Base-by-base conservation (phyloP, 2,888 invertebrate genomes). In the Meghimatium bilineatum region DNA sequence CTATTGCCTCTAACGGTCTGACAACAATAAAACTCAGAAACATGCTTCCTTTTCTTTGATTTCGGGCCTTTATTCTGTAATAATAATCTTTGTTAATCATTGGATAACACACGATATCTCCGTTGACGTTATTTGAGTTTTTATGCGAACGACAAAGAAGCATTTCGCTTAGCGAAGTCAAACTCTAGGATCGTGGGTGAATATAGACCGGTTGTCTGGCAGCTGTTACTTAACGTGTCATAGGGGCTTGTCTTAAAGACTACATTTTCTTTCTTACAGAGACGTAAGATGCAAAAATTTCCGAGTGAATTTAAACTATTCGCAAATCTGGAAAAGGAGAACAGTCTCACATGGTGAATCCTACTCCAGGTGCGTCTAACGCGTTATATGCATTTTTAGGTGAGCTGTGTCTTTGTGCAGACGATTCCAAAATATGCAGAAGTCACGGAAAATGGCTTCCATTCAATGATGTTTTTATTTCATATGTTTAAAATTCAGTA, bases 31-130 rank as follows among this genome's bases (percentile, higher is more conserved):
- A 76, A 72, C 82, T 76, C 76, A 67, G 81, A 36, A 82, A 86
- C 87, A 86, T 86, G 85, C 85, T 77, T 85, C 83, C 80, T 86
- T 86, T 79, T 86, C 85, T 86, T 90, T 88, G 88, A 88, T 90
- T 90, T 82, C 90, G 88, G 87, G 88, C 90, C 89, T 91, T 91
- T 91, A 90, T 91, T 89, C 90, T 89, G 87, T 89, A 89, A 89
- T 91, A 91, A 91, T 91, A 90, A 90, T 88, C 89, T 88, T 88
- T 89, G 87, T 90, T 90, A 91, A 91, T 90, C 90, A 89, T 85
- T 89, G 90, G 90, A 89, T 90, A 90, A 90, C 90, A 91, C 90
- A 90, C 90, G 88, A 90, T 87, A 86, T 85, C 86, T 87, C 85
- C 80, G 84, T 85, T 79, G 77, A 85, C 82, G 76, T 85, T 87